A percentile compares a stretch with the other conserved stretches of the same genome.
Conservation (phyloP, 2,888 invertebrate species). For the Cheilosia soror region DNA sequence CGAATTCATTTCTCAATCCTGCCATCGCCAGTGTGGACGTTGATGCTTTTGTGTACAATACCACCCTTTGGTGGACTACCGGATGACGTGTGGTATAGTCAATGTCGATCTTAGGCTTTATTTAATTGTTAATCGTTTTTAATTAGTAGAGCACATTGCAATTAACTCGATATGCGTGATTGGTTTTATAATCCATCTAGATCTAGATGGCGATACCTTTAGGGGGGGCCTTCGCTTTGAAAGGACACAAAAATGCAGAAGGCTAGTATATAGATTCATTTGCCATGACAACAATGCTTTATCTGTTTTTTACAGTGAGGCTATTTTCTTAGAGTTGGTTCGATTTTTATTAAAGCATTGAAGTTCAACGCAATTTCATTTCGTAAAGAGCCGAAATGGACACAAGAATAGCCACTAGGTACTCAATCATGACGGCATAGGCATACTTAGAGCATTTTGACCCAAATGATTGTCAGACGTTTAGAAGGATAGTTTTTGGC, state of each 20-base stretch:
- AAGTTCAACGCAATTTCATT: too few species aligned
- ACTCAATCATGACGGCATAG: too few species aligned
- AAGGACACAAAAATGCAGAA: neutral
- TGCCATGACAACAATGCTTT: too few species aligned
- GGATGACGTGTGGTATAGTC: constrained; percentile 20
- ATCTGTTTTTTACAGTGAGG: too few species aligned
- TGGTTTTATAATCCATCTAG: constrained; percentile 21
- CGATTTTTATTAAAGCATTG: too few species aligned
- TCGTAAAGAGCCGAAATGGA: too few species aligned
- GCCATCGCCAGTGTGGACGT: neutral
- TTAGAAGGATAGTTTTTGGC: too few species aligned
- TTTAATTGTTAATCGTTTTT: constrained; percentile 57
- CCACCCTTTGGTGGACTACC: constrained; percentile 41
- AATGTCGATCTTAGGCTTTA: constrained; percentile 43
- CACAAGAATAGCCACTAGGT: too few species aligned
- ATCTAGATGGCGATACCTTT: neutral
- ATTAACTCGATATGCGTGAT: constrained; percentile 38
- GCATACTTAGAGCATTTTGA: too few species aligned
- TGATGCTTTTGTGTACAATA: neutral
- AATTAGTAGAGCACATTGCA: constrained; percentile 46
- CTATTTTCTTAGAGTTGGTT: too few species aligned
- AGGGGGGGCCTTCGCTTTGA: neutral
- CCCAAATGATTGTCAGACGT: too few species aligned
- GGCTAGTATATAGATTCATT: neutral
- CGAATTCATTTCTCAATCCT: constrained; percentile 57